Evolutionary conservation across 2,113 vertebrate species (phyloP).

Genomic region (Gavia stellata): DNA sequence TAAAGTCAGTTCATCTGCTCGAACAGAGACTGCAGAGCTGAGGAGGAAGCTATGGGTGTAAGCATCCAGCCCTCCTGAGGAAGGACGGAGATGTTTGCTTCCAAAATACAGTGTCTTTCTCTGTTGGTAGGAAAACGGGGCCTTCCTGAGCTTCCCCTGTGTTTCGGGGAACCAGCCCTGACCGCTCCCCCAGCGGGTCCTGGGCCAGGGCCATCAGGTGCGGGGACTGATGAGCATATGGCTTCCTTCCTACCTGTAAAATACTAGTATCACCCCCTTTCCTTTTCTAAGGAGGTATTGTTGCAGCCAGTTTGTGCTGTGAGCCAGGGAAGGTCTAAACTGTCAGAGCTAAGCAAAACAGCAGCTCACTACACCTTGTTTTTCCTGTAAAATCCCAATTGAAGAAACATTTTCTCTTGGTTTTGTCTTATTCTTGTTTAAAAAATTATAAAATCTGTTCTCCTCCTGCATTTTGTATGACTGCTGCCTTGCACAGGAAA

Average conservation of each 20-base stretch:
- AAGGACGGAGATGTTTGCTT: background rate
- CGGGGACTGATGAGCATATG: fast-evolving
- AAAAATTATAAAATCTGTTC: background rate
- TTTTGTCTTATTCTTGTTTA: background rate
- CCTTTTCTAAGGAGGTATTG: background rate
- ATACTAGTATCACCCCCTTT: background rate
- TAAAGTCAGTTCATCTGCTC: background rate
- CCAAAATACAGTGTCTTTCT: background rate
- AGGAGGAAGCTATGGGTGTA: background rate
- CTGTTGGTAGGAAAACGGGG: background rate
- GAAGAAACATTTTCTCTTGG: background rate
- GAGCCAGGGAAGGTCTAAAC: background rate
- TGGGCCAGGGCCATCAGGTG: background rate
- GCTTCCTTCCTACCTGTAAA: background rate
- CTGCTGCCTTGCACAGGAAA: background rate
- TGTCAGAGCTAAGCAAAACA: background rate
- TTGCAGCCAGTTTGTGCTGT: background rate
- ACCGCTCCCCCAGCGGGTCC: fast-evolving
- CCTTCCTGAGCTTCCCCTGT: background rate
- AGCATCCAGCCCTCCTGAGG: background rate
- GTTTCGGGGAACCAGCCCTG: background rate
- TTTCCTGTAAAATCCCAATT: background rate
- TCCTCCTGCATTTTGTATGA: background rate
- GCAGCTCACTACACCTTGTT: background rate
- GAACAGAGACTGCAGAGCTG: background rate